Percentiles rank a stretch among this genome's conserved stretches.
Evolutionary conservation across 2,888 invertebrate genomes (phyloP).

Genomic region (Tyria jacobaeae): DNA sequence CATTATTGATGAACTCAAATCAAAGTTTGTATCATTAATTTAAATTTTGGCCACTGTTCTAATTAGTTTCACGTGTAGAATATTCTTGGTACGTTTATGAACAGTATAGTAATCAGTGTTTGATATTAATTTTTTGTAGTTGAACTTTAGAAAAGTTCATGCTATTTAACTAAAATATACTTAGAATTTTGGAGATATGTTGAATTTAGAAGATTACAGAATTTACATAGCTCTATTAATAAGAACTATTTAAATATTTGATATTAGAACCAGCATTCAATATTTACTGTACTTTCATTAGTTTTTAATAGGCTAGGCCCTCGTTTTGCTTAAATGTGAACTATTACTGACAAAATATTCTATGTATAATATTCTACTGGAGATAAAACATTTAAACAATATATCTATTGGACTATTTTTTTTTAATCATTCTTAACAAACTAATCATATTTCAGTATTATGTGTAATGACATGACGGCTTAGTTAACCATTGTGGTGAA

Average conservation of each 20-base stretch:
- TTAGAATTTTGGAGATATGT: not conserved
- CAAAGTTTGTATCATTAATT: conserved; percentile 47
- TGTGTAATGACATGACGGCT: too few species aligned
- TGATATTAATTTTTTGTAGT: conserved; percentile 10
- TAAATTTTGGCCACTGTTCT: conserved; percentile 46
- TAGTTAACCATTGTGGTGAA: too few species aligned
- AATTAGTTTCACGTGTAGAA: conserved; percentile 33
- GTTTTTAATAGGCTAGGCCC: too few species aligned
- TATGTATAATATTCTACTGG: too few species aligned
- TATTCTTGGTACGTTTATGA: conserved; percentile 22
- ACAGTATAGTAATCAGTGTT: conserved; percentile 19
- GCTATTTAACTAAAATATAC: conserved; percentile 1
- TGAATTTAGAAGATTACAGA: not conserved
- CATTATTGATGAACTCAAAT: conserved; percentile 49
- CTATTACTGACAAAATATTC: too few species aligned
- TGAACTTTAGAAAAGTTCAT: conserved; percentile 2
- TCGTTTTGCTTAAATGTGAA: too few species aligned
- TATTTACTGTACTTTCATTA: not conserved
- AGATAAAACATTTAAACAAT: too few species aligned
- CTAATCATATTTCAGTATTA: too few species aligned
- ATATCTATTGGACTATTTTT: too few species aligned
- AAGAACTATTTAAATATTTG: not conserved
- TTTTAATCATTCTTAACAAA: too few species aligned
- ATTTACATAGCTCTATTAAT: not conserved
- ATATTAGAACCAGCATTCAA: not conserved